phyloP scores from a whole-genome alignment of 1,140 invertebrate species.

The Neocloeon triangulifer region DNA sequence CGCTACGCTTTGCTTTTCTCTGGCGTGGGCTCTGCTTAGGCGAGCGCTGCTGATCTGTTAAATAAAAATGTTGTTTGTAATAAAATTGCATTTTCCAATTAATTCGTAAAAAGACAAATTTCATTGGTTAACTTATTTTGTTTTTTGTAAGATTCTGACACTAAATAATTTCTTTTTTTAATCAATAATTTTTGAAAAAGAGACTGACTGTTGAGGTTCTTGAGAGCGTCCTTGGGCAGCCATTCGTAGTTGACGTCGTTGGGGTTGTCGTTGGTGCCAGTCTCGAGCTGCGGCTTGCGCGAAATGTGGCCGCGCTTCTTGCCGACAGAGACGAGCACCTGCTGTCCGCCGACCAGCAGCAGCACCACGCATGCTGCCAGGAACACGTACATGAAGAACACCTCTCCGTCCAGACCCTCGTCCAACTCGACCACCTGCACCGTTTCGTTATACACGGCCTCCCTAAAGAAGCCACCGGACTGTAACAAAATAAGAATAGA shows the following conservation, averaged over 20 bases:
- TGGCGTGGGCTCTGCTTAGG: conserved; percentile 44
- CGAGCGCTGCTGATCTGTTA: conserved; percentile 15
- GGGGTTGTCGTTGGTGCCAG: conserved; percentile 63
- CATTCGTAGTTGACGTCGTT: conserved; percentile 95
- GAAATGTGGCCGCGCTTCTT: conserved; percentile 12
- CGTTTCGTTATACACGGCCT: conserved; percentile 98
- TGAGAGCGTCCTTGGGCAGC: conserved; percentile 78
- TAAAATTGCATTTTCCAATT: background rate
- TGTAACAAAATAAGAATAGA: conserved; percentile 16
- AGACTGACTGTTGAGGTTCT: conserved; percentile 49
- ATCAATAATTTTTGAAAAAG: too few species aligned
- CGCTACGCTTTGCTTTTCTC: conserved; percentile 43
- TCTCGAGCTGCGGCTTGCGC: conserved; percentile 40
- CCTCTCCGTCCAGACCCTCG: conserved; percentile 93
- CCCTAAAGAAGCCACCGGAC: conserved; percentile 46
- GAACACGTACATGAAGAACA: conserved; percentile 92
- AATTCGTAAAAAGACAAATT: background rate
- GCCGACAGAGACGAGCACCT: conserved; percentile 38
- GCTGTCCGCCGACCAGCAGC: conserved; percentile 71
- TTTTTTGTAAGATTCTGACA: too few species aligned
- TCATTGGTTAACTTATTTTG: background rate
- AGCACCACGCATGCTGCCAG: conserved; percentile 72
- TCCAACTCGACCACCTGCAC: conserved; percentile 89
- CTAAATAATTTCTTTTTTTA: too few species aligned
- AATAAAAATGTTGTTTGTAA: background rate